Conservation (phyloP, 30 jellyfish, hydroid and myxozoan genomes). For the Cassiopea andromeda region DNA sequence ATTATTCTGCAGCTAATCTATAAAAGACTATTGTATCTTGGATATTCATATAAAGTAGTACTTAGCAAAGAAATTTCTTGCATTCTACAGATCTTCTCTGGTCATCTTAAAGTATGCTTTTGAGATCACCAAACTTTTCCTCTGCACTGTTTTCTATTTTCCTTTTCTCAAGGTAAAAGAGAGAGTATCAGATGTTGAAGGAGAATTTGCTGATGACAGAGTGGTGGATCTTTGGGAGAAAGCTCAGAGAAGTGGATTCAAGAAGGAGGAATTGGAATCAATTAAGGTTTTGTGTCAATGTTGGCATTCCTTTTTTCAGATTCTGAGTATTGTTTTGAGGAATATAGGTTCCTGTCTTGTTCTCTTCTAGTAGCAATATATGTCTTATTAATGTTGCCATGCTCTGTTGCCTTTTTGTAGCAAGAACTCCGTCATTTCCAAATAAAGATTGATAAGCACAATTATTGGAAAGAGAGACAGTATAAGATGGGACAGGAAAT, state of each 20-base stretch:
- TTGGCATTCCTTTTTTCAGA: no score
- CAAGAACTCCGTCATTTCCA: slow-evolving; percentile 78
- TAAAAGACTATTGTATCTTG: no score
- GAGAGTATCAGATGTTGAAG: slow-evolving; percentile 29
- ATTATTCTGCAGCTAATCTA: no score
- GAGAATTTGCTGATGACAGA: slow-evolving; percentile 56
- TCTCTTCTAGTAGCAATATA: neutral
- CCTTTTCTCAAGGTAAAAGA: slow-evolving; percentile 23
- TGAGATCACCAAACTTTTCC: neutral
- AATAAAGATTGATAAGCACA: slow-evolving; percentile 67
- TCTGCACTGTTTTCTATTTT: neutral
- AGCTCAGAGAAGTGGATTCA: slow-evolving; percentile 38
- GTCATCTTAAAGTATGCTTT: neutral
- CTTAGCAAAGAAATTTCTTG: neutral
- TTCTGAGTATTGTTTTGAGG: no score
- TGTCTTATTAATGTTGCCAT: neutral
- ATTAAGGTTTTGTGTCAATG: slow-evolving; percentile 30
- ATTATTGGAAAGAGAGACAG: slow-evolving; percentile 76
- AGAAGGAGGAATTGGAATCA: slow-evolving; percentile 58
- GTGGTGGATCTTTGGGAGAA: slow-evolving; percentile 64
- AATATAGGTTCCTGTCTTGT: no score
- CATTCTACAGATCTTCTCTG: neutral
- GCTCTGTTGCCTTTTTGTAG: slow-evolving; percentile 13
- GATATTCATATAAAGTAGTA: no score
- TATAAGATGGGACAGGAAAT: slow-evolving; percentile 20